A percentile compares a stretch with the other conserved stretches of the same genome.
Evolutionary conservation across 2,113 vertebrate genomes (phyloP).

Genomic region (Labeo rohita): DNA sequence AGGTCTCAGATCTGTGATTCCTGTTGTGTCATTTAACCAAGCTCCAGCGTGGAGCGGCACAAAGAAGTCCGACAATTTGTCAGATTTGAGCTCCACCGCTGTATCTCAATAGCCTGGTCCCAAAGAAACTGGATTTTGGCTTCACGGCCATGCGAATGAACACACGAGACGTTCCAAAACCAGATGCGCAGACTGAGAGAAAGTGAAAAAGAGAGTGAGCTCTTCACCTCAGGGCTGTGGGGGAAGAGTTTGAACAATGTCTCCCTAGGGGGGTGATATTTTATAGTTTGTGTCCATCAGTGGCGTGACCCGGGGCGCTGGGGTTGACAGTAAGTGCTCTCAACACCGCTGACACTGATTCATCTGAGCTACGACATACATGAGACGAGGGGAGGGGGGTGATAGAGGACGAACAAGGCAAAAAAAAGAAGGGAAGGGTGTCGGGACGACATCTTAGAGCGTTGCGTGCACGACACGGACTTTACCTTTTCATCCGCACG

Average conservation of each 20-base stretch:
- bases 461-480: background rate
- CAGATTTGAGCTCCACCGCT: constrained; percentile 9
- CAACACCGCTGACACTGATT: constrained; percentile 84
- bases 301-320: constrained; percentile 76
- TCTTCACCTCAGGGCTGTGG: constrained; percentile 72
- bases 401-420: constrained; percentile 32
- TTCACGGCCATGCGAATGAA: constrained; percentile 4
- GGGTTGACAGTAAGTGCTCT: constrained; percentile 85
- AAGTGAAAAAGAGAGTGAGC: constrained; percentile 50
- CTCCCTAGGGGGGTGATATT: constrained; percentile 83
- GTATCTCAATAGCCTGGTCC: constrained; percentile 35
- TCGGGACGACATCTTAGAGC: constrained; percentile 6
- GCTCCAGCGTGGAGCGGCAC: constrained; percentile 42
- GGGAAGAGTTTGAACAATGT: constrained; percentile 77
- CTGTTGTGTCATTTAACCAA: constrained; percentile 36
- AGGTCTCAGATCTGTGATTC: constrained; percentile 27
- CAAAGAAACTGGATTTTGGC: background rate
- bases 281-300: constrained; percentile 87
- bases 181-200: constrained; percentile 46
- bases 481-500: background rate
- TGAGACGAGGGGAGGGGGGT: constrained; percentile 59
- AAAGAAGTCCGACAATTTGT: constrained; percentile 19
- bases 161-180: constrained; percentile 14
- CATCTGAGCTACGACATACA: constrained; percentile 80
- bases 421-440: constrained; percentile 2